These are phyloP conservation scores for Sapajus apella DNA, from an alignment of 2,113 vertebrate species.

Conservation along the genomic window DNA sequence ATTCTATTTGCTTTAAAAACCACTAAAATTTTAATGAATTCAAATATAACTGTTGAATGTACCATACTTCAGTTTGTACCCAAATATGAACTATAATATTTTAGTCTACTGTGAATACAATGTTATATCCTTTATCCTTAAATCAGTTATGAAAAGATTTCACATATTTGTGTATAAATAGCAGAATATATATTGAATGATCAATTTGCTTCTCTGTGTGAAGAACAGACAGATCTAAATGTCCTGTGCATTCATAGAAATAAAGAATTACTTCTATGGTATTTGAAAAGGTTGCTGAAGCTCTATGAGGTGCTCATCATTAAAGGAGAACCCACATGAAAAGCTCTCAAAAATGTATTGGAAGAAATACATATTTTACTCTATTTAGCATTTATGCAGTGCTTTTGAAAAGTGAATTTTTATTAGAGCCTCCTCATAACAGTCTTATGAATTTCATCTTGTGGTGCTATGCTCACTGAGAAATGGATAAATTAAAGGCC, in stretches of 20 bases:
- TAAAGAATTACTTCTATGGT: background rate
- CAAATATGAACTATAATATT: background rate
- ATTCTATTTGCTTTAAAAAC: background rate
- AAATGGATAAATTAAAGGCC: constrained; percentile 22
- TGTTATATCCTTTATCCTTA: background rate
- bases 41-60: background rate
- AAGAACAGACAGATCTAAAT: constrained; percentile 11
- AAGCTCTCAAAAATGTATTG: background rate
- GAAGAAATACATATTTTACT: constrained; percentile 37
- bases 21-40: background rate
- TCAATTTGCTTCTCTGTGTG: background rate
- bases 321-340: background rate
- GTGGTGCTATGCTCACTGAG: background rate
- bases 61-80: background rate
- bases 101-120: background rate
- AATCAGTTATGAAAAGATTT: constrained; percentile 1
- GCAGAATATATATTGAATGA: background rate
- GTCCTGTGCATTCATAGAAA: background rate
- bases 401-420: constrained; percentile 64
- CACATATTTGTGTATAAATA: background rate
- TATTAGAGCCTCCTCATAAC: constrained; percentile 46
- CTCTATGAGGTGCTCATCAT: background rate
- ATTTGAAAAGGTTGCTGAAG: constrained; percentile 49
- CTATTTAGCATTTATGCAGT: constrained; percentile 52
- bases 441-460: background rate